Base-by-base conservation (phyloP, 1,140 invertebrate genomes). In the Bombus waltoni region DNA sequence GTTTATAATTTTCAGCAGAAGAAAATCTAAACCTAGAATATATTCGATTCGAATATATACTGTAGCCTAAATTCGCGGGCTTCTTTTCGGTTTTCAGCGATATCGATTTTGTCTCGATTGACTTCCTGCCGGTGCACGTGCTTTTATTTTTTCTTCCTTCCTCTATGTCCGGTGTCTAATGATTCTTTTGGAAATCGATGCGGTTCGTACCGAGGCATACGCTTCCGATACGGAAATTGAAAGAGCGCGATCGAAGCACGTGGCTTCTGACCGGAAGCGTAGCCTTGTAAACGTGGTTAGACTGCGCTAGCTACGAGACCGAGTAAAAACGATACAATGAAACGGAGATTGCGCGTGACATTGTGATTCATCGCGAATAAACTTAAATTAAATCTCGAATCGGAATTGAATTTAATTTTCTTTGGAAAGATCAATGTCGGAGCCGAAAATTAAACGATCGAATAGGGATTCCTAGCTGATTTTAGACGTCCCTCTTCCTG, bases 211-310 rank as follows among this genome's bases (percentile, higher is more conserved):
- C 2, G 44, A n/a, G 25, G 4, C 5, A 11, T 6, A 32, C 42
- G 22, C 35, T 68, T 44, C 66, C 68, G 47, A 81, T 47, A 28
- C 75, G 74, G 53, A 79, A 73, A 88, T 87, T 70, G 40, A 32
- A 82, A 47, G 22, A 38, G 6, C 53, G 25, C 13, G 68, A 84
- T 44, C 15, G 18, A 81, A 71, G 8, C 40, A 28, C 42, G 44
- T 47, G 73, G 3, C 59, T 86, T 88, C 47, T 44, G 53, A 22
- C 59, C 68, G 87, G 80, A 88, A 83, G 42, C 53, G 62, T 62
- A 65, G 35, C 53, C 35, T 65, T 28, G 35, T n/a, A 59, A 62
- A 73, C 62, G 28, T 35, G 62, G 35, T 40, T 40, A 28, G 32
- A 66, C 66, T 44, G 3, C 42, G 11, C 28, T 66, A 47, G 11